These are phyloP conservation scores for Eueremaeus valkanovi DNA, from an alignment of 2,888 invertebrate species.

Conservation along the genomic window DNA sequence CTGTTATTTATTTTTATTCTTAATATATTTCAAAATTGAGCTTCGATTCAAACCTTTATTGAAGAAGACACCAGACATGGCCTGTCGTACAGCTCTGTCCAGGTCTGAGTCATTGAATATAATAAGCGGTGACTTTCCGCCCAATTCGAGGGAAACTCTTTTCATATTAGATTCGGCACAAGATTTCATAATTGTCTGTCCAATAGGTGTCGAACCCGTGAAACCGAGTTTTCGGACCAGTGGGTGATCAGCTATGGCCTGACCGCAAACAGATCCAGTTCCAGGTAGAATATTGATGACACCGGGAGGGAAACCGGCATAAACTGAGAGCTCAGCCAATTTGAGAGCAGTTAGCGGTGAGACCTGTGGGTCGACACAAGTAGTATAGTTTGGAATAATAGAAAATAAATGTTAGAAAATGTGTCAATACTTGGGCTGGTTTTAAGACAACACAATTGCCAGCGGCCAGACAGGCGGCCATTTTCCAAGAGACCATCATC, in stretches of 20 bases:
- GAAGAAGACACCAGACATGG: conserved; percentile 91
- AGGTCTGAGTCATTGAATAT: conserved; percentile 91
- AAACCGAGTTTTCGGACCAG: conserved; percentile 87
- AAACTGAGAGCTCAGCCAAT: conserved; percentile 81
- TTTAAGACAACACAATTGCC: conserved; percentile 67
- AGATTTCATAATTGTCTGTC: conserved; percentile 84
- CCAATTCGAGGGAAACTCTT: conserved; percentile 88
- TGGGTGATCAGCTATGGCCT: conserved; percentile 80
- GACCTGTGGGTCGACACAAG: conserved; percentile 72
- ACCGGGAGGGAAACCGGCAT: conserved; percentile 90
- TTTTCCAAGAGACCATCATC: conserved; percentile 62
- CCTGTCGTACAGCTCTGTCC: conserved; percentile 84
- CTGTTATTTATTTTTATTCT: too few relatives aligned
- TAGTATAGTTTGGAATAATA: conserved; percentile 52
- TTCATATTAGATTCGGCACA: conserved; percentile 84
- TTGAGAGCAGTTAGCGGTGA: conserved; percentile 91
- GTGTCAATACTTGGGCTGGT: conserved; percentile 62
- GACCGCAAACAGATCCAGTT: conserved; percentile 70
- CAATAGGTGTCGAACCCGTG: conserved; percentile 90
- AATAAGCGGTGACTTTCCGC: conserved; percentile 91
- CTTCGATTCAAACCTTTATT: conserved; percentile 63
- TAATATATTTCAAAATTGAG: not conserved
- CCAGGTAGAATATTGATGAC: conserved; percentile 91
- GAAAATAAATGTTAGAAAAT: conserved; percentile 35
- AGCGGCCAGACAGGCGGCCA: conserved; percentile 41